Percentiles rank a stretch among this genome's conserved stretches.
phyloP scores from a whole-genome alignment of 2,888 invertebrate species.

The Arrhopalites spinosus region DNA sequence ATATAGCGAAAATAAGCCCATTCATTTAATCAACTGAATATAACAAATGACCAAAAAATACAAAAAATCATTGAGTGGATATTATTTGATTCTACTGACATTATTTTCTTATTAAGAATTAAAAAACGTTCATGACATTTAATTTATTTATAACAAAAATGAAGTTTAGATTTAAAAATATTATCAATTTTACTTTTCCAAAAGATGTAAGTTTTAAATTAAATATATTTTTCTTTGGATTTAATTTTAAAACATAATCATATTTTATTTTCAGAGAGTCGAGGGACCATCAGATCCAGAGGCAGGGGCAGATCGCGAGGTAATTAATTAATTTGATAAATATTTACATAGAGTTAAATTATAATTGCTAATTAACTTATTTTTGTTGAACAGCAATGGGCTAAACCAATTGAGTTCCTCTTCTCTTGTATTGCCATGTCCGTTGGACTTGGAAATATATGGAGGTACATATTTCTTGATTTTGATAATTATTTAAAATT shows the following conservation, averaged over 20 bases:
- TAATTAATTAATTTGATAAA: neutral
- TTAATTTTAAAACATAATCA: no score
- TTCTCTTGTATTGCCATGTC: conserved; percentile 75
- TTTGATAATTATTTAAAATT: neutral
- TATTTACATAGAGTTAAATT: neutral
- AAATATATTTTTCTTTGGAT: neutral
- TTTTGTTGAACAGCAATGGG: conserved; percentile 61
- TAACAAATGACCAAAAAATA: no score
- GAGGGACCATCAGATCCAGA: neutral
- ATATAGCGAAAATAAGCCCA: no score
- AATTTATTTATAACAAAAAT: no score
- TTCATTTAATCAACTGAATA: no score
- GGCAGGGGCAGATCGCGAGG: neutral
- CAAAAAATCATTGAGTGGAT: no score
- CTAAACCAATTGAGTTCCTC: conserved; percentile 68
- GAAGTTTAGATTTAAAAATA: no score
- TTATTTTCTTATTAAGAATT: no score
- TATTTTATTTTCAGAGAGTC: neutral
- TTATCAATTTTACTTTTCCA: no score
- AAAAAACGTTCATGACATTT: no score
- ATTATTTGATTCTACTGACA: no score
- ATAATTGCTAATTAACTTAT: neutral
- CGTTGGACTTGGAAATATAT: conserved; percentile 72
- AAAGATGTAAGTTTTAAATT: no score
- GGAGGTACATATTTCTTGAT: conserved; percentile 58